Evolutionary conservation across 1,140 invertebrate species (phyloP), one percentile per base, ranked within the genome.

Genomic region (Onthophagus taurus): DNA sequence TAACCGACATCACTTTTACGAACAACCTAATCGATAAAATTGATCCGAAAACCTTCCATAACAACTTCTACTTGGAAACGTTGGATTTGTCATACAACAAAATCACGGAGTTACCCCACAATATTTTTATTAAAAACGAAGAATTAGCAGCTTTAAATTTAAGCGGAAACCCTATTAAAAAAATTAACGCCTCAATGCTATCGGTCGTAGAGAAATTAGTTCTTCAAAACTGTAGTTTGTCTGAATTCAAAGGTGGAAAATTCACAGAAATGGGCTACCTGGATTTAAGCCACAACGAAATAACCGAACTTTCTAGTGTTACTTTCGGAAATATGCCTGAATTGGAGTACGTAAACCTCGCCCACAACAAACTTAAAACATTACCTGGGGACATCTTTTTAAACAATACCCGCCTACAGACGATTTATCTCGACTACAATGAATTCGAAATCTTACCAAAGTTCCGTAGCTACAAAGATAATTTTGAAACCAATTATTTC

Each of bases 61-160:
- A 54, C 24, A 19, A 59, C 9, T 37, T 47, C 33, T 38, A 52
- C 34, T 48, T 60, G 17, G 50, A 59, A 44, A 47, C 55, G 18
- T n/a, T 65, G 2, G 42, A 50, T 44, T 44, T 65, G 13, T 48
- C 58, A 2, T 48, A 55, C 31, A 64, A 64, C 35, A 55, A 60
- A 33, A 54, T 64, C n/a, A 45, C 45, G 7, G 38, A 49, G 20
- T 24, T 64, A 9, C 48, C 49, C 8, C 42, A 44, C 6, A 50
- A 52, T 35, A 7, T 58, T n/a, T 58, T 58, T 30, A 34, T 44
- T 6, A 51, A 54, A 37, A 63, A 57, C 42, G 33, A 33, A 29
- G 48, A 53, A 29, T 36, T 59, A 6, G 45, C 44, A 16, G 50
- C 50, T 24, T 38, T 64, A 14, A 43, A 58, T 42, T 35, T 64